phyloP scores from a whole-genome alignment of 2,888 invertebrate species.

The Spicauda simplicius region DNA sequence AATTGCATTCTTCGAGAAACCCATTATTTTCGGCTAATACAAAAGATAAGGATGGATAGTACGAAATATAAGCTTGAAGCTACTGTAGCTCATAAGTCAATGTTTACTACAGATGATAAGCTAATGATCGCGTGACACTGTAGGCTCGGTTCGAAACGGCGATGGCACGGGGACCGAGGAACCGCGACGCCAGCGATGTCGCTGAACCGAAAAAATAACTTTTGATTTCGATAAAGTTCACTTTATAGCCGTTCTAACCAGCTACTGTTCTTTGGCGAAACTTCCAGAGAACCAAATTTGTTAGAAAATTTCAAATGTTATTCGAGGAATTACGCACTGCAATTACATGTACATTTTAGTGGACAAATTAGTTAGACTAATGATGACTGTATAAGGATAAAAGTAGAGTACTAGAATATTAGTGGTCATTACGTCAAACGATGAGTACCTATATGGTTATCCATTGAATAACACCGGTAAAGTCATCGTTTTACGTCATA shows the following conservation, averaged over 20 bases:
- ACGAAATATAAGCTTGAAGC: background rate
- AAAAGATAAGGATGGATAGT: too few relatives aligned
- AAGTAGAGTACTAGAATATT: background rate
- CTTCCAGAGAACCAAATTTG: too few relatives aligned
- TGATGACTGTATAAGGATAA: constrained; percentile 33
- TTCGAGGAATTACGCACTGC: too few relatives aligned
- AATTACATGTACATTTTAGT: too few relatives aligned
- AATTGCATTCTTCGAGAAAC: too few relatives aligned
- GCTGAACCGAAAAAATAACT: constrained; percentile 57
- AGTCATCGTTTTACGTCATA: background rate
- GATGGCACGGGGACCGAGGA: constrained; percentile 62
- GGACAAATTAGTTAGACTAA: too few relatives aligned
- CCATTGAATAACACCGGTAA: background rate
- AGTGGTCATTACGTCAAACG: constrained; percentile 18
- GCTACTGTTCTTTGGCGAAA: constrained; percentile 11
- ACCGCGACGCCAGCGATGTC: constrained; percentile 47
- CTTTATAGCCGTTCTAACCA: constrained; percentile 28
- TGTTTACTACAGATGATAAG: constrained; percentile 24
- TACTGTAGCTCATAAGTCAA: constrained; percentile 3
- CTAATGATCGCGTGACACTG: constrained; percentile 46
- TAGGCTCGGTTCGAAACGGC: constrained; percentile 47
- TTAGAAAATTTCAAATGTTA: too few relatives aligned
- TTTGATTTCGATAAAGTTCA: constrained; percentile 58
- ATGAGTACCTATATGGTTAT: constrained; percentile 14
- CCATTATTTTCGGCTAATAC: too few relatives aligned